Conservation (phyloP, 2,113 vertebrate species). For the Lutjanus erythropterus region DNA sequence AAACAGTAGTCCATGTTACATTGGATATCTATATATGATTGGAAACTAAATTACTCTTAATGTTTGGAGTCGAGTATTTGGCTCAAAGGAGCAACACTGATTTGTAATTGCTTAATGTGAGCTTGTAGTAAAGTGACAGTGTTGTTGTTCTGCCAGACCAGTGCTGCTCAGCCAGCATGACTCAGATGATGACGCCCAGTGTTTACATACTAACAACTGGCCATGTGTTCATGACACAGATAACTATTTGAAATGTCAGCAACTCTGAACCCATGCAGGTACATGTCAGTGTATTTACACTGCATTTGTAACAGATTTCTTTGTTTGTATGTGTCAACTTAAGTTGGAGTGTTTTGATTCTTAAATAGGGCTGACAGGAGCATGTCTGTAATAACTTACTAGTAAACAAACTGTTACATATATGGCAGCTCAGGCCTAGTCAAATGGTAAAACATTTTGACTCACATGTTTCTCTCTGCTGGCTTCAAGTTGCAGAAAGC, state of each 20-base stretch:
- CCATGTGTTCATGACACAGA: conserved; percentile 50
- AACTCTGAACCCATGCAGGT: neutral
- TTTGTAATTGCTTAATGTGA: neutral
- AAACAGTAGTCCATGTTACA: too few species aligned
- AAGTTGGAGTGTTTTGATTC: neutral
- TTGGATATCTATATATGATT: too few species aligned
- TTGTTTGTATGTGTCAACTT: conserved; percentile 2
- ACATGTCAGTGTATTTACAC: neutral
- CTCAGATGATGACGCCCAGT: conserved; percentile 67
- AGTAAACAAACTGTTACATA: neutral
- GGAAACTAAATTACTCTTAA: too few species aligned
- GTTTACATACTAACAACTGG: conserved; percentile 71
- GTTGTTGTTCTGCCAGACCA: neutral
- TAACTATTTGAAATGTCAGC: conserved; percentile 37
- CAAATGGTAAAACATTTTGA: neutral
- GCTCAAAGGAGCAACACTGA: conserved; percentile 9
- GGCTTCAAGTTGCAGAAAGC: neutral
- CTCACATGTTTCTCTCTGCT: neutral
- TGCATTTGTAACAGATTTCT: conserved; percentile 4
- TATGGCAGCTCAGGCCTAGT: neutral
- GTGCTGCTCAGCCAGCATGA: conserved; percentile 38
- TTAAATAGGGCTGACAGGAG: neutral
- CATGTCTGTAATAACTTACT: neutral
- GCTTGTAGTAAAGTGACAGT: neutral
- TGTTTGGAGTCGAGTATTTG: neutral